Conservation (phyloP, 2,888 invertebrate species). For the Eupithecia tripunctaria region DNA sequence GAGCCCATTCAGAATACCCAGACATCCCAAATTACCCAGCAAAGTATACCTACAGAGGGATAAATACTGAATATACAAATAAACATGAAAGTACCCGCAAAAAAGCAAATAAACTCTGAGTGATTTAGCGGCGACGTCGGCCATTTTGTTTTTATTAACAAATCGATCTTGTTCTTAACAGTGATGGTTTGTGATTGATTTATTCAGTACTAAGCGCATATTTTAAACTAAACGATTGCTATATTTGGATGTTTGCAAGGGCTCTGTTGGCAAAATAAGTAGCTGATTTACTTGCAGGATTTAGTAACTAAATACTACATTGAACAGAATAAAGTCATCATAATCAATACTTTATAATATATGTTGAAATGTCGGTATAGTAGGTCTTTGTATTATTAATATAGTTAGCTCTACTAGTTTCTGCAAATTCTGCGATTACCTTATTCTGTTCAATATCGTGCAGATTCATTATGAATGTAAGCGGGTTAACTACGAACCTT, state of each 20-base stretch:
- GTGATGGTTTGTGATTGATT: conserved; percentile 75
- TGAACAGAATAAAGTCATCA: not conserved
- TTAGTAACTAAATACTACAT: not conserved
- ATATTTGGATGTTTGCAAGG: conserved; percentile 45
- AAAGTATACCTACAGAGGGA: conserved; percentile 26
- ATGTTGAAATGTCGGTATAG: too few relatives aligned
- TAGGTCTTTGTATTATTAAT: too few relatives aligned
- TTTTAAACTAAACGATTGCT: conserved; percentile 51
- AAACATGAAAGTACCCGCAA: conserved; percentile 46
- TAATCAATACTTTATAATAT: too few relatives aligned
- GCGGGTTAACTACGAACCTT: too few relatives aligned
- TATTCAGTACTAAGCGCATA: conserved; percentile 55
- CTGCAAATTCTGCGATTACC: too few relatives aligned
- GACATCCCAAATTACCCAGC: conserved; percentile 57
- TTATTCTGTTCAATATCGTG: too few relatives aligned
- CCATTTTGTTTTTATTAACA: conserved; percentile 41
- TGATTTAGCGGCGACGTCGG: conserved; percentile 69
- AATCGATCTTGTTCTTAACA: conserved; percentile 73
- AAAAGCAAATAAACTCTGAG: conserved; percentile 56
- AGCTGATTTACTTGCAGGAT: not conserved
- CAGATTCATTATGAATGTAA: too few relatives aligned
- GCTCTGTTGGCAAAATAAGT: conserved; percentile 18
- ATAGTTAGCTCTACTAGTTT: too few relatives aligned
- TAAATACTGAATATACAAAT: conserved; percentile 7
- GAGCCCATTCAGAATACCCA: conserved; percentile 35